Evolutionary conservation across 1,140 invertebrate genomes (phyloP).

Genomic region (Eupeodes corollae): DNA sequence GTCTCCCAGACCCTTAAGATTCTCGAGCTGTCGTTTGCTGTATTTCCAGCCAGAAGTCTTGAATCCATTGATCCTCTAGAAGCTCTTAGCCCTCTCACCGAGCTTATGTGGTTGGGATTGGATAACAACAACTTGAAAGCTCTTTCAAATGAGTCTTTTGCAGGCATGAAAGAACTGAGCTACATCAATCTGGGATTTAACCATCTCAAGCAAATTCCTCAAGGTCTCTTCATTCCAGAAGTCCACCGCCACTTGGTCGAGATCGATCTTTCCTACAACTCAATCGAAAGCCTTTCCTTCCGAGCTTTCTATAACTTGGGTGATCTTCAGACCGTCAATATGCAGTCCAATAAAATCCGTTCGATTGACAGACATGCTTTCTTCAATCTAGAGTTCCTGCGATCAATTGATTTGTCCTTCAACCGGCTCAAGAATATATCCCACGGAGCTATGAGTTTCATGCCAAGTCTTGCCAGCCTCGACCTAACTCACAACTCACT

Average conservation of each 20-base stretch:
- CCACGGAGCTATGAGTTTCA: conserved; percentile 50
- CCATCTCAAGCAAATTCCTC: conserved; percentile 49
- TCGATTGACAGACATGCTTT: conserved; percentile 47
- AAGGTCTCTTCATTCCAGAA: conserved; percentile 52
- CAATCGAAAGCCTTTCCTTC: conserved; percentile 46
- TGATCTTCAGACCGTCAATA: conserved; percentile 55
- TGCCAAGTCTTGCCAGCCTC: conserved; percentile 54
- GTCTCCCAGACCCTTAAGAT: conserved; percentile 63
- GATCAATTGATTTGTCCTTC: conserved; percentile 55
- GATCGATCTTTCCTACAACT: conserved; percentile 64
- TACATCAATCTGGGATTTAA: conserved; percentile 83
- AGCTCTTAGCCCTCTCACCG: conserved; percentile 54
- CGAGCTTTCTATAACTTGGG: conserved; percentile 52
- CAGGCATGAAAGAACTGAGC: conserved; percentile 52
- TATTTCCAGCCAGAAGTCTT: conserved; percentile 54
- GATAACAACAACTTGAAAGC: conserved; percentile 78
- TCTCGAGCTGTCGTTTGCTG: conserved; percentile 73
- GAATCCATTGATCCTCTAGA: conserved; percentile 52
- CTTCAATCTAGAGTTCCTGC: conserved; percentile 51
- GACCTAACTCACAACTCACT: conserved; percentile 64
- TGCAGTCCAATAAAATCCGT: conserved; percentile 59
- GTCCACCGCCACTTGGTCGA: conserved; percentile 64
- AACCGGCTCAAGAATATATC: conserved; percentile 53
- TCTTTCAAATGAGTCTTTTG: conserved; percentile 51
- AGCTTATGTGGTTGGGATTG: conserved; percentile 71